Conservation (phyloP, 2,888 invertebrate species). For the Unio pictorum region DNA sequence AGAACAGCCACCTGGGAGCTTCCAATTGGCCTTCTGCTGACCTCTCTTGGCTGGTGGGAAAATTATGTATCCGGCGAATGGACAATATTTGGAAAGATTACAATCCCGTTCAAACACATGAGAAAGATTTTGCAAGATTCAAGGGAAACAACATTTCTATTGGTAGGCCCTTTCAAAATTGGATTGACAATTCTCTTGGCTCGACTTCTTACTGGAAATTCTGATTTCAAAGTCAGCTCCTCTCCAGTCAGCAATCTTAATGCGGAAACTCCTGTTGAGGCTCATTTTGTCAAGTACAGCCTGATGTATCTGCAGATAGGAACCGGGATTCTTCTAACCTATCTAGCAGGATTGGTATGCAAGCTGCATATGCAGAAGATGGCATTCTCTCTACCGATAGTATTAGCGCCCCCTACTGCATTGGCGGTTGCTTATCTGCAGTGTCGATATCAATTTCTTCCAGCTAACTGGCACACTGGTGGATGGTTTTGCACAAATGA, state of each 20-base stretch:
- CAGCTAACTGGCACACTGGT: slow-evolving; percentile 56
- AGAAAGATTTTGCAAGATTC: slow-evolving; percentile 54
- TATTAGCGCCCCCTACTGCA: slow-evolving; percentile 67
- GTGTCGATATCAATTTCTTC: slow-evolving; percentile 54
- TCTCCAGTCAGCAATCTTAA: slow-evolving; percentile 23
- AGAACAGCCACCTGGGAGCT: slow-evolving; percentile 81
- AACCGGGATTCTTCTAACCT: slow-evolving; percentile 63
- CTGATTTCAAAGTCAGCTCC: slow-evolving; percentile 36
- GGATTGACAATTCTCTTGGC: slow-evolving; percentile 53
- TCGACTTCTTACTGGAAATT: slow-evolving; percentile 46
- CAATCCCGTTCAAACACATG: slow-evolving; percentile 54
- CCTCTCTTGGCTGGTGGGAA: slow-evolving; percentile 98
- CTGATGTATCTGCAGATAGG: slow-evolving; percentile 60
- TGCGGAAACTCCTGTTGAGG: slow-evolving; percentile 23
- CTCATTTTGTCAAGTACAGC: slow-evolving; percentile 52
- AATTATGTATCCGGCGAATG: slow-evolving; percentile 82
- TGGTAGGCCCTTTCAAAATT: slow-evolving; percentile 56
- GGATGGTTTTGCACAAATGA: slow-evolving; percentile 49
- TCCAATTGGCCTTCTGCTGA: slow-evolving; percentile 86
- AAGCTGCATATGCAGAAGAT: slow-evolving; percentile 73
- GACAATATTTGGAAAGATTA: slow-evolving; percentile 54
- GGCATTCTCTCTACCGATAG: slow-evolving; percentile 72
- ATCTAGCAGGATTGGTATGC: slow-evolving; percentile 74
- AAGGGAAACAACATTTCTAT: slow-evolving; percentile 53
- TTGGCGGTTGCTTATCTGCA: slow-evolving; percentile 52